Evolutionary conservation across 1,140 invertebrate genomes (phyloP).

Genomic region (Caerostris darwini): DNA sequence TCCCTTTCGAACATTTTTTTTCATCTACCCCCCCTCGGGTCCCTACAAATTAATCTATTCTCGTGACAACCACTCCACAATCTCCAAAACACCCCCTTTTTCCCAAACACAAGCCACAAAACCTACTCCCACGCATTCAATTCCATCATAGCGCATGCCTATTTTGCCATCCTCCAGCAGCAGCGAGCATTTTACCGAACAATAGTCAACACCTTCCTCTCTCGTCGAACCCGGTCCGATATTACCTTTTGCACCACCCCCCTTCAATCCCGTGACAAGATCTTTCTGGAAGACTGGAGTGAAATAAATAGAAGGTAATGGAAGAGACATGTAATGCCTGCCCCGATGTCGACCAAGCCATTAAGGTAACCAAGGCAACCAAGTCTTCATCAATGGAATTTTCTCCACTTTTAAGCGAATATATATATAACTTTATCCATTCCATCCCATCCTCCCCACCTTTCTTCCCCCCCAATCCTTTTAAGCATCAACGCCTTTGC

Average conservation of each 20-base stretch:
- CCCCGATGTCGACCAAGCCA: conserved; percentile 66
- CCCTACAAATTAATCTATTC: too few species aligned
- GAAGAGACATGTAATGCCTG: conserved; percentile 74
- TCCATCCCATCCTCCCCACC: not conserved
- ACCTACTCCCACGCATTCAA: not conserved
- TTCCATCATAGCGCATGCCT: not conserved
- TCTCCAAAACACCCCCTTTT: too few species aligned
- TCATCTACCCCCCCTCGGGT: too few species aligned
- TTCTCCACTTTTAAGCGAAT: conserved; percentile 75
- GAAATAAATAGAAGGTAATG: conserved; percentile 76
- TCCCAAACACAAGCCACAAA: not conserved
- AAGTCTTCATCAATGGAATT: conserved; percentile 63
- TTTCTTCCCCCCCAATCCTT: not conserved
- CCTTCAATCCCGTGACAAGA: conserved; percentile 53
- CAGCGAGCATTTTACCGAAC: conserved; percentile 21
- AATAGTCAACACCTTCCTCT: not conserved
- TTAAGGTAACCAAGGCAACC: conserved; percentile 74
- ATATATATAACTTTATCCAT: conserved; percentile 72
- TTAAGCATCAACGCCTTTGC: conserved; percentile 59
- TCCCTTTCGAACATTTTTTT: too few species aligned
- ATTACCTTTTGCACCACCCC: conserved; percentile 42
- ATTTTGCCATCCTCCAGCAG: not conserved
- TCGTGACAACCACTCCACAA: too few species aligned
- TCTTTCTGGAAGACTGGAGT: conserved; percentile 59
- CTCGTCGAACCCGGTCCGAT: conserved; percentile 8